Evolutionary conservation across 2,113 vertebrate species (phyloP).

Genomic region (Esox niger): DNA sequence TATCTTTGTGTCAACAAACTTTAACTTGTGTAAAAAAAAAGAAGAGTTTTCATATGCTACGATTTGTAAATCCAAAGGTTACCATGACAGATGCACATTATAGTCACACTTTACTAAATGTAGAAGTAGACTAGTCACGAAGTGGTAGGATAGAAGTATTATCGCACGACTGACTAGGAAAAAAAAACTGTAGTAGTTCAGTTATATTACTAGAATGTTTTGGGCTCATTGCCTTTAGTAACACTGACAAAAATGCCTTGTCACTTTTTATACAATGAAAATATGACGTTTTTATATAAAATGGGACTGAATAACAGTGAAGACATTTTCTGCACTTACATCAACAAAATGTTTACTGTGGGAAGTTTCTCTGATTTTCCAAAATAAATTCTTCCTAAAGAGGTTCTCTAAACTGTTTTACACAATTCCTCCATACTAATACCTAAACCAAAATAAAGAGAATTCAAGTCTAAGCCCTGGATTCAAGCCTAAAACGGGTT

Average conservation of each 20-base stretch:
- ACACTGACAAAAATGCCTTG: conserved; percentile 72
- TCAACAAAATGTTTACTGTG: conserved; percentile 70
- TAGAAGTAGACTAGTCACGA: conserved; percentile 60
- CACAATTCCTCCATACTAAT: too few relatives aligned
- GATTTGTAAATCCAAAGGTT: conserved; percentile 72
- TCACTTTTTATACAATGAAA: conserved; percentile 74
- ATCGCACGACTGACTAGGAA: conserved; percentile 74
- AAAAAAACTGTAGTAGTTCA: conserved; percentile 60
- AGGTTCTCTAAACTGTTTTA: conserved; percentile 24
- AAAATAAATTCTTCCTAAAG: conserved; percentile 72
- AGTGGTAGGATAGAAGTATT: conserved; percentile 68
- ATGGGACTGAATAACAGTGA: conserved; percentile 46
- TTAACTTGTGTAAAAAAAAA: conserved; percentile 55
- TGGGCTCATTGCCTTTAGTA: conserved; percentile 70
- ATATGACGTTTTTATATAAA: conserved; percentile 71
- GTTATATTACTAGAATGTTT: conserved; percentile 76
- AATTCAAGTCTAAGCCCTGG: too few relatives aligned
- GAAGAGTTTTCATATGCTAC: conserved; percentile 43
- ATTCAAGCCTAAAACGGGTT: too few relatives aligned
- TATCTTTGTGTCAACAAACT: conserved; percentile 56
- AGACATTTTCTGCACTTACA: conserved; percentile 70
- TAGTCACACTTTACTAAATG: conserved; percentile 65
- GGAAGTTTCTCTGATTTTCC: conserved; percentile 71
- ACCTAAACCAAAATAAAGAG: too few relatives aligned
- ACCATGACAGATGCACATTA: conserved; percentile 73